Evolutionary conservation across 2,797 vertebrate genomes (phyloP).

Genomic region (Poeciliopsis gracilis): DNA sequence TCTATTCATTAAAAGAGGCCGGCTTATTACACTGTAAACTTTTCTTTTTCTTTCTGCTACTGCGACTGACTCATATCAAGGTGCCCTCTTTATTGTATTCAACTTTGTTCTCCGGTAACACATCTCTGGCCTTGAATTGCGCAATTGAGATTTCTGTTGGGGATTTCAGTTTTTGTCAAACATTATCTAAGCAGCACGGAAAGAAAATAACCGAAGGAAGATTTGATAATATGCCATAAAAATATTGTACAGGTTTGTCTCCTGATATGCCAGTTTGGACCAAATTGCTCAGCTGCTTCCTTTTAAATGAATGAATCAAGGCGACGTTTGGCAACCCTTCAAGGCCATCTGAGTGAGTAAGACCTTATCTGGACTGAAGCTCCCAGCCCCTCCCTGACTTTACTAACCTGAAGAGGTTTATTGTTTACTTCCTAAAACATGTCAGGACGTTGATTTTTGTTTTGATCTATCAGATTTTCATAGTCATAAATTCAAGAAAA

Average conservation of each 20-base stretch:
- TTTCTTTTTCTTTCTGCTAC: background rate
- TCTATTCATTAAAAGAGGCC: slow-evolving; percentile 6
- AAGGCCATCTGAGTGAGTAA: slow-evolving; percentile 46
- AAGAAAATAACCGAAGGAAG: background rate
- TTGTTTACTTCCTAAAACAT: slow-evolving; percentile 13
- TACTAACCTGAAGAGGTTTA: slow-evolving; percentile 33
- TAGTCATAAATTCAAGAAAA: slow-evolving; percentile 25
- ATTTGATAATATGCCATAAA: background rate
- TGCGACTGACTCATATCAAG: slow-evolving; percentile 1
- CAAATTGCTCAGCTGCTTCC: background rate
- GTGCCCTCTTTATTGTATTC: background rate
- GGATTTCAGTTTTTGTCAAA: background rate
- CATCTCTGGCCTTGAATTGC: background rate
- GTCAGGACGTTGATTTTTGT: slow-evolving; percentile 8
- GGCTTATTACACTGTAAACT: slow-evolving; percentile 26
- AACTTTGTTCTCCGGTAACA: background rate
- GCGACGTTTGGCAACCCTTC: slow-evolving; percentile 31
- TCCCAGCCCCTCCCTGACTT: slow-evolving; percentile 24
- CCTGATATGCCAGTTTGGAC: background rate
- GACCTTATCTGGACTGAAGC: slow-evolving; percentile 45
- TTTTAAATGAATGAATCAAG: slow-evolving; percentile 35
- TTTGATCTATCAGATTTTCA: background rate
- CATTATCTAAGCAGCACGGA: background rate
- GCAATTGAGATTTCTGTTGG: background rate
- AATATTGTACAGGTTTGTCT: background rate